Base-by-base conservation (phyloP, 2,888 invertebrate genomes). In the Lacanobia wlatinum region DNA sequence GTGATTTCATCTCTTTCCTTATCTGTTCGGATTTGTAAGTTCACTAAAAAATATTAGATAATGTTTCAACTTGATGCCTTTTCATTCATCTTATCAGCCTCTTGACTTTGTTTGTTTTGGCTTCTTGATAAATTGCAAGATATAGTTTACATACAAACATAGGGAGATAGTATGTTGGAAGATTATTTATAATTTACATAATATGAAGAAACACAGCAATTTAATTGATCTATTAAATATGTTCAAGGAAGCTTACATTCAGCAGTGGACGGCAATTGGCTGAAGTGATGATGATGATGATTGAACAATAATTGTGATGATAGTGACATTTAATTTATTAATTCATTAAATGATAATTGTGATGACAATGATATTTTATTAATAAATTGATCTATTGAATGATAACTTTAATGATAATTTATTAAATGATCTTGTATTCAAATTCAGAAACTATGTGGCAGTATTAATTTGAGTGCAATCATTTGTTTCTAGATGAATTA, bases 41-140 rank as follows among this genome's bases (percentile, higher is more conserved):
- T 43, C 12, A 14, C 38, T 62, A 53, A 10, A 34, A 65, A 52
- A 61, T 21, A 56, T 34, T 23, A 56, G 10, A 61, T 78, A 72
- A 38, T 18, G 7, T 23, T 71, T 56, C 12, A 62, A 53, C 46
- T 28, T 23, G 40, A 14, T 9, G 0, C 48, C 61, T 40, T 62
- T 21, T 48, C 21, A 59, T 55, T 38, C 23, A 18, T 34, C 60
- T 76, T 83, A 82, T 82, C 83, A 80, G 40, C n/a, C 40, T 67
- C 60, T 67, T 56, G 55, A 63, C 28, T 63, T 58, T 56, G 43
- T 83, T 83, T 79, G 52, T 71, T 48, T 69, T 72, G 4, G 14
- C 10, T 76, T 76, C 10, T 56, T 61, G 65, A 63, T 70, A 82
- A 69, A 28, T 38, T 43, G 21, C n/a, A 16, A 50, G 65, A 23